These are phyloP conservation scores for Achroia grisella DNA, from an alignment of 1,140 invertebrate genomes.

Conservation along the genomic window DNA sequence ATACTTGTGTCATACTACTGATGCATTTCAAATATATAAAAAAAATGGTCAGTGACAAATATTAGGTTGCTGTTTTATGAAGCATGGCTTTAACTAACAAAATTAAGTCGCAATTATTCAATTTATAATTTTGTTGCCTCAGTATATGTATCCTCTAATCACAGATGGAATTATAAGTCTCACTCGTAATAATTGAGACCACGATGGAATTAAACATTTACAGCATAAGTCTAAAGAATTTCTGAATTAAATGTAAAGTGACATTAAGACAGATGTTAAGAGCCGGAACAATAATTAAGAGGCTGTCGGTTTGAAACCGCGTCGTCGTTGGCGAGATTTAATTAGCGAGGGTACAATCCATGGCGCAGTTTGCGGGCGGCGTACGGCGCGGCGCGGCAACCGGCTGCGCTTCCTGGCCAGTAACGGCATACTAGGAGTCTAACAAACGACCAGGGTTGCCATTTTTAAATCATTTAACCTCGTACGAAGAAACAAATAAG, in stretches of 20 bases:
- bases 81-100: too few species aligned
- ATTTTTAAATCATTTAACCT: too few species aligned
- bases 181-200: not conserved
- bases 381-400: conserved; percentile 11
- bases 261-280: conserved; percentile 68
- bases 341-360: conserved; percentile 59
- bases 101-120: too few species aligned
- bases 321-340: conserved; percentile 61
- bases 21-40: too few species aligned
- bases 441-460: not conserved
- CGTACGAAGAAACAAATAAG: too few species aligned
- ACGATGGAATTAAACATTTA: conserved; percentile 24
- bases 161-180: not conserved
- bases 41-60: too few species aligned
- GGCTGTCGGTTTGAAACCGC: conserved; percentile 64
- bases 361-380: conserved; percentile 35
- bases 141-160: not conserved
- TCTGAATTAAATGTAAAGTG: conserved; percentile 56
- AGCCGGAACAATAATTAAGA: conserved; percentile 69
- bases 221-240: conserved; percentile 40
- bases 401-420: conserved; percentile 10
- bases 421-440: not conserved
- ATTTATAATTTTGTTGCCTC: too few species aligned
- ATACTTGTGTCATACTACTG: too few species aligned
- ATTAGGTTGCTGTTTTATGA: too few species aligned